These are phyloP conservation scores for Parochlus steinenii DNA, from an alignment of 2,888 invertebrate genomes.

Conservation along the genomic window DNA sequence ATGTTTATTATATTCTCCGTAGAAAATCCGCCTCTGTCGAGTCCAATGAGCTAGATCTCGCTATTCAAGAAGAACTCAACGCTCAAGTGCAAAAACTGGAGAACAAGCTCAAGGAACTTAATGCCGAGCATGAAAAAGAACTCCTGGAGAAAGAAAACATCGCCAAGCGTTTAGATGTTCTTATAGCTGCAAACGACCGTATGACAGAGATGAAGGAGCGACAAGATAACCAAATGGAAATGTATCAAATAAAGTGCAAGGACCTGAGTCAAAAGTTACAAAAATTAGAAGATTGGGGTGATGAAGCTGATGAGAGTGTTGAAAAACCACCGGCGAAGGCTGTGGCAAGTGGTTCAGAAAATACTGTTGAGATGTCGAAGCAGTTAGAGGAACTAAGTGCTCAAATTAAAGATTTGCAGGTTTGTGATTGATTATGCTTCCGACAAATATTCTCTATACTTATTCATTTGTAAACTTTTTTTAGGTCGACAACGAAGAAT, in stretches of 20 bases:
- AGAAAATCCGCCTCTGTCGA: conserved; percentile 34
- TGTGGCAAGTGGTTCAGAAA: conserved; percentile 9
- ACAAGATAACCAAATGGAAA: conserved; percentile 56
- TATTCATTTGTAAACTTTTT: too few relatives aligned
- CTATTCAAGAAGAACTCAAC: conserved; percentile 68
- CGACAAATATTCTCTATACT: too few relatives aligned
- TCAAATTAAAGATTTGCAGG: conserved; percentile 38
- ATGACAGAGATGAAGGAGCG: conserved; percentile 67
- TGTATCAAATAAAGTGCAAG: conserved; percentile 53
- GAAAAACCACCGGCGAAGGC: conserved; percentile 2
- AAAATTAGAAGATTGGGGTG: conserved; percentile 35
- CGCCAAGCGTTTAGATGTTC: conserved; percentile 51
- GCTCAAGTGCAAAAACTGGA: conserved; percentile 48
- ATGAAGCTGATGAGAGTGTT: conserved; percentile 16
- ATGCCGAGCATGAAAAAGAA: conserved; percentile 39
- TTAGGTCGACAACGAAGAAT: conserved; percentile 46
- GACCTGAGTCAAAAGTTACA: conserved; percentile 50
- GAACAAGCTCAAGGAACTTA: conserved; percentile 41
- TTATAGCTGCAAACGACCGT: conserved; percentile 58
- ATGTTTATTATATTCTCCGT: conserved; percentile 36
- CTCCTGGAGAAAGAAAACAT: conserved; percentile 49
- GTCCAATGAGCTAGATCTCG: conserved; percentile 47
- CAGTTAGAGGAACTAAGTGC: conserved; percentile 35
- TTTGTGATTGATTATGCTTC: too few relatives aligned
- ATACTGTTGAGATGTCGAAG: conserved; percentile 13